Evolutionary conservation across 1,140 invertebrate genomes (phyloP).

Genomic region (Hycleus phaleratus): DNA sequence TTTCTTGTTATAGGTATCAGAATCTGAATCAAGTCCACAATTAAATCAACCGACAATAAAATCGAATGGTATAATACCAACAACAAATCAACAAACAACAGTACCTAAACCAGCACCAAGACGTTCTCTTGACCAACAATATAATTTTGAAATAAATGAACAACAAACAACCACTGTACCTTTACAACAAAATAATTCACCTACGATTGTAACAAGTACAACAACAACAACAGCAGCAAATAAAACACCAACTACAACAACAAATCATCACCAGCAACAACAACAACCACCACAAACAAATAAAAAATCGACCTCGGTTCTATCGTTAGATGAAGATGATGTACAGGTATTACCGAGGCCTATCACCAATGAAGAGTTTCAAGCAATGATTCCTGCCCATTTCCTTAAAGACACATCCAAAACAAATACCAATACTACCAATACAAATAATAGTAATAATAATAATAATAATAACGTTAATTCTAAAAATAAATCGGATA

Average conservation of each 20-base stretch:
- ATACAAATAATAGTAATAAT: slow-evolving; percentile 20
- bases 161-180: too few relatives aligned
- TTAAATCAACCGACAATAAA: slow-evolving; percentile 8
- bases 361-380: slow-evolving; percentile 85
- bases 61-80: slow-evolving; percentile 28
- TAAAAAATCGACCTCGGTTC: slow-evolving; percentile 32
- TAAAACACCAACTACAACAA: slow-evolving; percentile 10
- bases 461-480: slow-evolving; percentile 40
- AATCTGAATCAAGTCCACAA: too few relatives aligned
- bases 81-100: slow-evolving; percentile 21
- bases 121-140: neutral
- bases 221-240: slow-evolving; percentile 40
- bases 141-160: slow-evolving; percentile 2
- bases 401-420: slow-evolving; percentile 52
- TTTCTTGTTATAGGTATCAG: too few relatives aligned
- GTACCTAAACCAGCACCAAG: slow-evolving; percentile 37
- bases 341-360: slow-evolving; percentile 59
- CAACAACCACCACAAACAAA: slow-evolving; percentile 30
- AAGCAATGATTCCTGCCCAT: slow-evolving; percentile 86
- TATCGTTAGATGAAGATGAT: slow-evolving; percentile 37
- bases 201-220: slow-evolving; percentile 17
- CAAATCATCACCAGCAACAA: slow-evolving; percentile 7
- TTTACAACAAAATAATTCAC: too few relatives aligned
- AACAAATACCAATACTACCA: slow-evolving; percentile 38
- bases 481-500: slow-evolving; percentile 25